These are phyloP conservation scores for Liasis olivaceus DNA, from an alignment of 2,797 vertebrate species.

Conservation along the genomic window DNA sequence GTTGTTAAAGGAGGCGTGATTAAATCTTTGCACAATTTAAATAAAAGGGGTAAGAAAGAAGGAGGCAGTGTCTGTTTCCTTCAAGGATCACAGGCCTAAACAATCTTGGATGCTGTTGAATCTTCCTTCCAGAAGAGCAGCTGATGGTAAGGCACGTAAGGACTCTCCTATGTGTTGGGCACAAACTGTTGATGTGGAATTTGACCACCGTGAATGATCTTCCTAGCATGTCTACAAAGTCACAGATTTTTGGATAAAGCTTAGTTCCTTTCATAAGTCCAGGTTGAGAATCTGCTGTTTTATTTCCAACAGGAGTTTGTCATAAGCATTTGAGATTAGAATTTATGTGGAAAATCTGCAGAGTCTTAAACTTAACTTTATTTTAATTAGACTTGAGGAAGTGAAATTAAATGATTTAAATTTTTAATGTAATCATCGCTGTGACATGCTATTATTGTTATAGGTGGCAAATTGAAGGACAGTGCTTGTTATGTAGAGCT, in stretches of 20 bases:
- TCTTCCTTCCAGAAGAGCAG: not conserved
- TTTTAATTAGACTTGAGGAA: not conserved
- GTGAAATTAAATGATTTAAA: not conserved
- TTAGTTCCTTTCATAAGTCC: not conserved
- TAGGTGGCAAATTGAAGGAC: not conserved
- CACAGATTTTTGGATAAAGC: not conserved
- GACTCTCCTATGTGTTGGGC: not conserved
- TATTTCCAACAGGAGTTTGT: not conserved
- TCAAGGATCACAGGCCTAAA: not conserved
- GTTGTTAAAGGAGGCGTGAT: not conserved
- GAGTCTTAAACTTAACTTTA: not conserved
- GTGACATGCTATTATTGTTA: not conserved
- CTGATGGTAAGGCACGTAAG: not conserved
- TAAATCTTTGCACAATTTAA: not conserved
- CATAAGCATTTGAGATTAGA: not conserved
- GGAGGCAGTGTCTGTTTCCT: not conserved
- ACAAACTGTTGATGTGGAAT: not conserved
- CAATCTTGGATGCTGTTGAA: not conserved
- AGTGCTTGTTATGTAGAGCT: not conserved
- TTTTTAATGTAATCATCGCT: no score
- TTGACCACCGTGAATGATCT: not conserved
- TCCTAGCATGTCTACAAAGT: not conserved
- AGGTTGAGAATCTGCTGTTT: not conserved
- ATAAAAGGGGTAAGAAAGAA: not conserved
- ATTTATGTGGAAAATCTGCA: not conserved